phyloP scores from a whole-genome alignment of 2,888 invertebrate genomes.

The Drosophila anomalata region DNA sequence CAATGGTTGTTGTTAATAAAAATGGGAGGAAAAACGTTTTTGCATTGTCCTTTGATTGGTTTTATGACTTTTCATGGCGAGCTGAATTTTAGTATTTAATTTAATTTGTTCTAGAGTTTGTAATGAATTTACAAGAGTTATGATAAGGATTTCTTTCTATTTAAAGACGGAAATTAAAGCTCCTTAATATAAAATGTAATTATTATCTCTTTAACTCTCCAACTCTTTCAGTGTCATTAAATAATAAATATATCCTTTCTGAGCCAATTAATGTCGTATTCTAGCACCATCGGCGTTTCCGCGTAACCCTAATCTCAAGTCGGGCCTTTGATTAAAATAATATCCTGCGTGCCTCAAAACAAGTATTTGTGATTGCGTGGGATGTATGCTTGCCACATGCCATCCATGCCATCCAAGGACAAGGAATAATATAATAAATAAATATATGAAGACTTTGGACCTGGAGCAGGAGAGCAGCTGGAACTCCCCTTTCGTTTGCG shows the following conservation, averaged over 20 bases:
- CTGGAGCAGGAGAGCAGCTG: slow-evolving; percentile 6
- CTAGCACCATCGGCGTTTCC: slow-evolving; percentile 15
- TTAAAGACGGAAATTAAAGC: too few species aligned
- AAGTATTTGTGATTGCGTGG: slow-evolving; percentile 14
- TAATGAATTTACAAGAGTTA: neutral
- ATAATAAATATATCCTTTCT: neutral
- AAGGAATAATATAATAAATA: slow-evolving; percentile 31
- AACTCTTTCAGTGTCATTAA: neutral
- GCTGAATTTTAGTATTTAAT: slow-evolving; percentile 9
- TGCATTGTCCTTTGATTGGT: slow-evolving; percentile 27
- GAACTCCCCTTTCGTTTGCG: slow-evolving; percentile 1
- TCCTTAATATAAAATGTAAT: too few species aligned
- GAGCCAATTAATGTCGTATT: slow-evolving; percentile 4
- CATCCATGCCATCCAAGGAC: slow-evolving; percentile 13
- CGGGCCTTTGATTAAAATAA: slow-evolving; percentile 56
- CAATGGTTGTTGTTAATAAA: slow-evolving; percentile 44
- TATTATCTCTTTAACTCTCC: too few species aligned
- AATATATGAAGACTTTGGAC: slow-evolving; percentile 2
- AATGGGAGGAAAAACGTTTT: slow-evolving; percentile 7
- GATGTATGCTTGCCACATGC: neutral
- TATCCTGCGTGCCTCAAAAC: slow-evolving; percentile 47
- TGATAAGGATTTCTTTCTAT: too few species aligned
- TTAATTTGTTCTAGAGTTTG: slow-evolving; percentile 4
- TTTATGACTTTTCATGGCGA: slow-evolving; percentile 34
- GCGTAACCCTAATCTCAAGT: slow-evolving; percentile 36